phyloP scores from a whole-genome alignment of 2,888 invertebrate genomes.

The Morpho achilles region DNA sequence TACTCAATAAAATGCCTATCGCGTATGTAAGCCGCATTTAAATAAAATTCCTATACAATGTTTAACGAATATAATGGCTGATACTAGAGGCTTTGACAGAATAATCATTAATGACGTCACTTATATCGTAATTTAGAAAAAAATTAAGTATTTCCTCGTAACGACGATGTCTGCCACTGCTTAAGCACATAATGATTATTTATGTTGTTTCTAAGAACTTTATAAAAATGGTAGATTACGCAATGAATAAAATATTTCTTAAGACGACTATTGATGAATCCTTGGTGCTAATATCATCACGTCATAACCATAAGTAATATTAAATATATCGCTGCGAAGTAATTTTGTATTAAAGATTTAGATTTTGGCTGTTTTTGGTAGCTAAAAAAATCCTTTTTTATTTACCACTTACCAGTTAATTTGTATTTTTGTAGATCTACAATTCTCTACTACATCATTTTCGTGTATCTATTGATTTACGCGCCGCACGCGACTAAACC shows the following conservation, averaged over 20 bases:
- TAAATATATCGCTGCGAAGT: background rate
- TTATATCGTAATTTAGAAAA: conserved; percentile 43
- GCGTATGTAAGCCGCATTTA: conserved; percentile 14
- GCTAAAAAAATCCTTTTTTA: too few relatives aligned
- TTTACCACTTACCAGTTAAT: too few relatives aligned
- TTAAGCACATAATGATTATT: conserved; percentile 51
- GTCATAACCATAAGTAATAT: conserved; percentile 10
- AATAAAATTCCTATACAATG: conserved; percentile 23
- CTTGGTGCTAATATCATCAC: conserved; percentile 32
- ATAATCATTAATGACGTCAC: conserved; percentile 59
- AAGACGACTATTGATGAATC: conserved; percentile 41
- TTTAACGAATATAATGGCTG: conserved; percentile 7
- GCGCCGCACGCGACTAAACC: too few relatives aligned
- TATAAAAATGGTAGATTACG: conserved; percentile 56
- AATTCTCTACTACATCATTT: too few relatives aligned
- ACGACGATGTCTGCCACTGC: conserved; percentile 40
- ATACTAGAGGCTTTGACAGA: conserved; percentile 10
- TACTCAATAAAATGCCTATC: conserved; percentile 23
- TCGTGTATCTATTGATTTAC: too few relatives aligned
- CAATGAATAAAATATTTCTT: conserved; percentile 46
- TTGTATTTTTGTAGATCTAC: too few relatives aligned
- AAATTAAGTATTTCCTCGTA: conserved; percentile 50
- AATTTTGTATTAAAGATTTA: too few relatives aligned
- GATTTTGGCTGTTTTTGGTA: too few relatives aligned
- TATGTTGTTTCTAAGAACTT: conserved; percentile 60